These are phyloP conservation scores for Hapalemur alaotrensis DNA, from an alignment of 2,797 vertebrate genomes.

Conservation along the genomic window DNA sequence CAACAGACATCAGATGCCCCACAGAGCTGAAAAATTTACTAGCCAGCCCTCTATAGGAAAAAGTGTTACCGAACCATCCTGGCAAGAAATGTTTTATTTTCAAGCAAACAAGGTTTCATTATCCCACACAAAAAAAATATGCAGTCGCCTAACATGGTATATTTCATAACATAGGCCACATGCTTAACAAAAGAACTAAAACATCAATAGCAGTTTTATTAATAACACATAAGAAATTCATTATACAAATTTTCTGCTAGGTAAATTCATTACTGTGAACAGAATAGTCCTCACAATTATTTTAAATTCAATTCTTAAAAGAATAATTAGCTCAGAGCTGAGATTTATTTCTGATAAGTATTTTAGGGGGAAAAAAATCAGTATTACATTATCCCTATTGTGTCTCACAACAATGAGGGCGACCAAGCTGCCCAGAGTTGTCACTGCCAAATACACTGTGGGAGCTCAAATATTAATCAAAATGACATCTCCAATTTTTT, in stretches of 20 bases:
- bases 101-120: slow-evolving; percentile 2
- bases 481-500: slow-evolving; percentile 66
- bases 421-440: not conserved
- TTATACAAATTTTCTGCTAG: slow-evolving; percentile 17
- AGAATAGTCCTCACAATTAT: not conserved
- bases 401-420: slow-evolving; percentile 26
- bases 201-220: not conserved
- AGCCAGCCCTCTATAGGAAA: not conserved
- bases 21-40: not conserved
- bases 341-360: slow-evolving; percentile 48
- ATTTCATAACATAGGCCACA: not conserved
- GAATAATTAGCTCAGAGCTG: slow-evolving; percentile 25
- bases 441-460: slow-evolving; percentile 45
- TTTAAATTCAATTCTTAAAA: slow-evolving; percentile 28
- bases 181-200: not conserved
- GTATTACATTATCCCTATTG: slow-evolving; percentile 17
- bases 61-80: not conserved
- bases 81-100: slow-evolving; percentile 20
- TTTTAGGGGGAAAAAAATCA: not conserved
- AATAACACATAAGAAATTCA: slow-evolving; percentile 7
- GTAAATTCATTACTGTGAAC: slow-evolving; percentile 20
- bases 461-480: slow-evolving; percentile 71
- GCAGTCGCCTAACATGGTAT: not conserved
- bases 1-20: not conserved
- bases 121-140: not conserved